Conservation (phyloP, 2,797 vertebrate species). For the Acanthis flammea region DNA sequence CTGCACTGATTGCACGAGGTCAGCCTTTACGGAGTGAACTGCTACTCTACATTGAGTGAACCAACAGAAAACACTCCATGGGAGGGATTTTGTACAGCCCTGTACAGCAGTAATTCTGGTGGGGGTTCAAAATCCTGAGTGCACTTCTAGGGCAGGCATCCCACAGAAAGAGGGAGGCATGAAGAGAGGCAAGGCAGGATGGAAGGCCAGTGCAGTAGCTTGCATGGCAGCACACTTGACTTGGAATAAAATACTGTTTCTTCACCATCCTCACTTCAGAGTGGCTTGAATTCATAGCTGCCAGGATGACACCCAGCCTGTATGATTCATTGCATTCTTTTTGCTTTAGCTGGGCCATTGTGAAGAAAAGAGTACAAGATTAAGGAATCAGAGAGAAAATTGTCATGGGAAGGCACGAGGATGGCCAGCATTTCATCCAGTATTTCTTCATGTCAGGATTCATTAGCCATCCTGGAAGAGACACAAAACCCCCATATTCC, state of each 20-base stretch:
- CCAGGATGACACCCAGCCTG: neutral
- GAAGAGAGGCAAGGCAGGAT: neutral
- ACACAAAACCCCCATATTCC: fast-evolving
- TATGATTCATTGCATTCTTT: neutral
- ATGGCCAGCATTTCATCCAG: neutral
- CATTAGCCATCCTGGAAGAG: neutral
- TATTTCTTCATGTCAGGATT: neutral
- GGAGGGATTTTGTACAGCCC: neutral
- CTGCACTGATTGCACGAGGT: fast-evolving
- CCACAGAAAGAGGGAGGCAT: neutral
- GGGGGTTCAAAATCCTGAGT: neutral
- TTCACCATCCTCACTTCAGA: neutral
- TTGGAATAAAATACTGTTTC: neutral
- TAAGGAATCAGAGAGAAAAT: neutral
- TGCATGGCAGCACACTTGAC: neutral
- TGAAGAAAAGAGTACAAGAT: neutral
- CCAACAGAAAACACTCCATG: neutral
- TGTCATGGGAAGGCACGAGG: neutral
- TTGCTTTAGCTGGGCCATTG: neutral
- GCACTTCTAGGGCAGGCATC: neutral
- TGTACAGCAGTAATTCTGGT: neutral
- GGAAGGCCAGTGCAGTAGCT: neutral
- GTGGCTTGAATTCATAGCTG: neutral
- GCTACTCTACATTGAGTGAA: neutral
- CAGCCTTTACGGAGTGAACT: neutral